Evolutionary conservation across 2,888 invertebrate species (phyloP), one percentile per base, ranked within the genome.

Genomic region (Conchocele bisecta): DNA sequence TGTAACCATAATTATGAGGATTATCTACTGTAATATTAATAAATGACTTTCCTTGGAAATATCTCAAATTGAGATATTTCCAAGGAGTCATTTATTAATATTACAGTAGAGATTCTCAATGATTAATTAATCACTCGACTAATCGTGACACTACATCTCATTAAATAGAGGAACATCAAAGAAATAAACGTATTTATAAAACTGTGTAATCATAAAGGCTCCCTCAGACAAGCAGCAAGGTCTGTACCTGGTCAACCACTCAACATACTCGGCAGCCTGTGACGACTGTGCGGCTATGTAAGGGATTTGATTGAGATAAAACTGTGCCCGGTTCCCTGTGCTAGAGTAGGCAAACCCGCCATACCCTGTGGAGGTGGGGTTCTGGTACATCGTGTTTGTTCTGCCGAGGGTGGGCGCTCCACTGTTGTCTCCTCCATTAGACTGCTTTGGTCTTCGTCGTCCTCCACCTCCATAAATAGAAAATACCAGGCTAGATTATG

Each of bases 201-300:
- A 20, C 41, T 41, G 20, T 7, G 11, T 41, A 20, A 20, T 17
- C 20, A 17, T n/a, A 17, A 17, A 20, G 53, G 13, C 29, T 56
- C 73, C 76, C 76, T 76, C 76, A 76, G 76, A 73, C 72, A 58
- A 54, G 76, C 63, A 50, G 61, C 61, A 67, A 66, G 73, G 69
- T 57, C 54, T 48, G 54, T 82, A 82, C 82, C 82, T 82, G 75
- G 82, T 80, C 61, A 82, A 82, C 82, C 82, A 82, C 69, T 82
- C 82, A 72, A 82, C 82, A 79, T 82, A 82, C 82, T 82, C 82
- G 66, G 77, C 77, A 61, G 80, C 77, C 77, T 82, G 82, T 63
- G 82, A 79, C 35, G 80, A 77, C 51, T 73, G 77, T 68, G 82
- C 73, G 39, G 77, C 79, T 59, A 82, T 80, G 73, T 82, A 82